Evolutionary conservation across 1,140 invertebrate species (phyloP), one percentile per base, ranked within the genome.

Genomic region (Ceratoteleas bidentatus): DNA sequence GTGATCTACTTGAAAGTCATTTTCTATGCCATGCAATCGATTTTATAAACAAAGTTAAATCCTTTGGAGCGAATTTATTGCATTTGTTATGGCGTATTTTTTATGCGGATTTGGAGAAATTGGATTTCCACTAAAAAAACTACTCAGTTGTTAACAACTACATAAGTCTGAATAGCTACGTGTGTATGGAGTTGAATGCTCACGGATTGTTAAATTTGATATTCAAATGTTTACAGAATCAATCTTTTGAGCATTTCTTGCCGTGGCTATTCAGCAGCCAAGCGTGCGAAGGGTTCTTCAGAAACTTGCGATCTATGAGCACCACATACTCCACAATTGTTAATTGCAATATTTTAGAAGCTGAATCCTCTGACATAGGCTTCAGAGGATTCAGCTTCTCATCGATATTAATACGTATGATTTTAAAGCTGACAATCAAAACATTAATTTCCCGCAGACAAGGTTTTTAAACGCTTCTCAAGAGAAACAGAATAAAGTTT

Each of bases 381-480:
- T 49, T 3, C 10, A 49, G 6, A 11, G n/a, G 6, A 49, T 49
- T 2, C 47, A 49, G 14, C 14, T 49, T 11, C 13, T 49, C 0
- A 3, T 2, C 3, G 47, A 49, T 14, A 49, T 49, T 6, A 13
- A 13, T 14, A 11, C 47, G 0, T n/a, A 49, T 7, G 47, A 49
- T 14, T 49, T 49, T 14, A 14, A 49, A 6, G 47, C 6, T 2
- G n/a, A 66, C 3, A n/a, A 14, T 15, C 24, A 60, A 8, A 69
- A 2, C 3, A 49, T 78, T 24, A 6, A 69, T 65, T 78, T 78
- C 33, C 52, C 66, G 6, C 52, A 65, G 6, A 73, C 62, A 9
- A 65, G 66, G 16, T 73, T 77, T 57, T 49, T 84, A 33, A 79
- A 81, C 15, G 54, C 77, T 14, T 52, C 65, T 11, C 52, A 84